A percentile compares a stretch with the other conserved stretches of the same genome.
Evolutionary conservation across 2,113 vertebrate genomes (phyloP).

Genomic region (Acinonyx jubatus): DNA sequence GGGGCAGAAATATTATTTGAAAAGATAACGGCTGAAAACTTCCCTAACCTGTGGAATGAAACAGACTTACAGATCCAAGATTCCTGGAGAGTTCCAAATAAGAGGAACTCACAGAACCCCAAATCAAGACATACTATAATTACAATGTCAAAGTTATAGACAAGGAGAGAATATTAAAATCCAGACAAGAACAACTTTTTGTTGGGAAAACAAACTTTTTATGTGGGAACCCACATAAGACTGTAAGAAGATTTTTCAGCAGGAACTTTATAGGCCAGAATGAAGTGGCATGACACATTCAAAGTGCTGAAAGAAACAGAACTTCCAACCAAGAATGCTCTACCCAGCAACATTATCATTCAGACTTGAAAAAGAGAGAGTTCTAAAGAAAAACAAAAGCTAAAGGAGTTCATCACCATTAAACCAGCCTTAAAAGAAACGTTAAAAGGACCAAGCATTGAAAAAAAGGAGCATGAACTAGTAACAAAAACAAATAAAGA

Average conservation of each 20-base stretch:
- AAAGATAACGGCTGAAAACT: not conserved
- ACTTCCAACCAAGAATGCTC: not conserved
- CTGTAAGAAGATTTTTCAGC: not conserved
- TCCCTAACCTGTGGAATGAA: not conserved
- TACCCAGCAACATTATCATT: not conserved
- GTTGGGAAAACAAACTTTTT: not conserved
- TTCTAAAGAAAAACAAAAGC: not conserved
- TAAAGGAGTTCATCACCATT: not conserved
- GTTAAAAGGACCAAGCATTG: not conserved
- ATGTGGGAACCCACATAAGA: not conserved
- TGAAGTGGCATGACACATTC: not conserved
- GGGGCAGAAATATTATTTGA: not conserved
- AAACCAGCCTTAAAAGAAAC: not conserved
- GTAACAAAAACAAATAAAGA: not conserved
- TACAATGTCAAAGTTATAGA: not conserved
- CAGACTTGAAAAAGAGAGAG: not conserved
- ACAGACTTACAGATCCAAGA: not conserved
- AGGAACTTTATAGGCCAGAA: not conserved
- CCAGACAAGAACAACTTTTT: not conserved
- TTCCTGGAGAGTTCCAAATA: not conserved
- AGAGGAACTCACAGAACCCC: not conserved
- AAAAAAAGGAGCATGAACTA: not conserved
- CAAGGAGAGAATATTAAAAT: not conserved
- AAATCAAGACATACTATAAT: not conserved
- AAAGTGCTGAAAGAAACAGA: not conserved